Base-by-base conservation (phyloP, 2,113 vertebrate species). In the Pseudorectes ferrugineus region DNA sequence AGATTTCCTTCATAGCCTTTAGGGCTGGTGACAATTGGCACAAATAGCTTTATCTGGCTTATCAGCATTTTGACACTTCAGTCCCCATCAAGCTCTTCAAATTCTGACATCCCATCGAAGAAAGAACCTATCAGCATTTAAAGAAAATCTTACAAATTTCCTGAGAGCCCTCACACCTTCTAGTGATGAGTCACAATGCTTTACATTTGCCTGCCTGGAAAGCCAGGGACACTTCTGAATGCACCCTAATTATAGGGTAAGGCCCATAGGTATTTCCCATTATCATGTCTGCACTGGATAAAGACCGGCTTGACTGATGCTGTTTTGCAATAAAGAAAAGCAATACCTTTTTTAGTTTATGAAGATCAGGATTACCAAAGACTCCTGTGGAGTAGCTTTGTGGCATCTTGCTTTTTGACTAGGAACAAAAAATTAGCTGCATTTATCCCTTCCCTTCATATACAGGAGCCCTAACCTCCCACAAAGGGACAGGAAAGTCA, bases 171-270 rank as follows among this genome's bases (percentile, higher is more conserved):
- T 89, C 86, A 52, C 80, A 81, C 80, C 70, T 82, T 89, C 79
- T 55, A 77, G n/a, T 42, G 55, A 49, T 90, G 88, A 92, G 72
- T 93, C 85, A 86, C 3, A 2, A 36, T 17, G 35, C 67, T 77
- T 96, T 85, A 71, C 46, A 71, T 94, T 66, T 93, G 79, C 48
- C 88, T 81, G 80, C 57, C 43, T 92, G 70, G 59, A 91, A 84
- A 91, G 59, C 46, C 76, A 33, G 33, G n/a, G 65, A 66, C 82
- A 79, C 55, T 72, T 88, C 36, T 85, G 78, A 94, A 66, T 71
- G 78, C 78, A 73, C 77, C 65, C 46, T 85, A 85, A 85, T 94
- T 89, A 67, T 26, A 90, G 93, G 63, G 49, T 88, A 90, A 74
- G 46, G 38, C 51, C 58, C 14, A 15, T 80, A 67, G 7, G 2